phyloP scores from a whole-genome alignment of 2,888 invertebrate genomes.

The Oligia latruncula region DNA sequence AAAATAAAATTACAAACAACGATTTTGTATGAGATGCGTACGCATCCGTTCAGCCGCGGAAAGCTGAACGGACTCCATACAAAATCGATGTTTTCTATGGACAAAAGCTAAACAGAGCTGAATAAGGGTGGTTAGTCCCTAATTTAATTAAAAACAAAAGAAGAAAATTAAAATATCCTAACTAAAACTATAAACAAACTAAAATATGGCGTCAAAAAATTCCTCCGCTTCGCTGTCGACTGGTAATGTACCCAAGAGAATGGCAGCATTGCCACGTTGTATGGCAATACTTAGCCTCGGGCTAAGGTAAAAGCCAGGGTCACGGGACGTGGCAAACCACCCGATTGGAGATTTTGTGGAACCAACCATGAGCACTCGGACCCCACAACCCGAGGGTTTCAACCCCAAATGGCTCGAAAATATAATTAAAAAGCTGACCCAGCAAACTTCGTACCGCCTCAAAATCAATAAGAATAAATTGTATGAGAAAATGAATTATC shows the following conservation, averaged over 20 bases:
- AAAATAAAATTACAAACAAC: too few relatives aligned
- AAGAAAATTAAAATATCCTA: neutral
- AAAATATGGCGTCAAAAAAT: too few relatives aligned
- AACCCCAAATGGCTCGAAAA: neutral
- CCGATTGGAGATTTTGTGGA: neutral
- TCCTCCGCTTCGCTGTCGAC: neutral
- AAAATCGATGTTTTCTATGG: too few relatives aligned
- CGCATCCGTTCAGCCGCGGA: too few relatives aligned
- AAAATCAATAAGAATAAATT: too few relatives aligned
- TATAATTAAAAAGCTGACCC: neutral
- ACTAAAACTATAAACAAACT: too few relatives aligned
- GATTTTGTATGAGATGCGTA: too few relatives aligned
- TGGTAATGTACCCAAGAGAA: neutral
- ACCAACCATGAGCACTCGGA: neutral
- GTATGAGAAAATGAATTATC: too few relatives aligned
- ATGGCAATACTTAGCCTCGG: neutral
- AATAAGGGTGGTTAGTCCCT: too few relatives aligned
- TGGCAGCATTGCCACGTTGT: neutral
- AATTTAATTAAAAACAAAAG: neutral
- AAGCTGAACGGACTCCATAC: too few relatives aligned
- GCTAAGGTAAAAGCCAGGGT: neutral
- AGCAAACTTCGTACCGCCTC: too few relatives aligned
- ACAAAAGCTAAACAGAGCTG: too few relatives aligned
- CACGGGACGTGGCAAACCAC: neutral
- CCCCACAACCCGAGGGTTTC: neutral